Base-by-base conservation (phyloP, 2,113 vertebrate species). In the Heliornis fulica region DNA sequence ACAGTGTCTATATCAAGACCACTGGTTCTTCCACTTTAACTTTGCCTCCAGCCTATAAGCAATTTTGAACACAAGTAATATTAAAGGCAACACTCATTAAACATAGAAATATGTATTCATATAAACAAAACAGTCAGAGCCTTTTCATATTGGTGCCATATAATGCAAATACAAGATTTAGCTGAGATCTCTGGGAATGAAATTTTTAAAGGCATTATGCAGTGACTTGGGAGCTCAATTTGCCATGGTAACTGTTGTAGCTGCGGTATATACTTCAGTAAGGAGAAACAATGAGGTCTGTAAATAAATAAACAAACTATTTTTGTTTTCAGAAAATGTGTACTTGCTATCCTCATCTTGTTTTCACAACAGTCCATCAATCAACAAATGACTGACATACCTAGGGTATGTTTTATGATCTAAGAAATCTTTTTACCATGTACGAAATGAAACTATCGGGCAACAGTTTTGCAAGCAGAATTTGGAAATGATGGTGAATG, bases 211-310 rank as follows among this genome's bases (percentile, higher is more conserved):
- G 61, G 65, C 13, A 13, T 93, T 96, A 89, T 53, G 56, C 76
- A 93, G 81, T 13, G 22, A 83, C 41, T 53, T 53, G 63, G 80
- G 64, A 87, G 72, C 90, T 83, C 83, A 93, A 57, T 97, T 96
- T 96, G 81, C 96, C 96, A 96, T 96, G 94, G 95, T 89, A 96
- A 96, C 92, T 90, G 75, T 64, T 86, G 76, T 32, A 93, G 93
- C 83, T 93, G 54, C 84, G 53, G 83, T 80, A n/a, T 50, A 68
- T 76, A 81, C 45, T 48, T 71, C 76, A 76, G 56, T 32, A 53
- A 83, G 40, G 74, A 83, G 38, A 80, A 88, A 63, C 16, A 45
- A n/a, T 1, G 6, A 66, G 40, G 48, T 22, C 61, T 36, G 54
- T 40, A 96, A 93, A 94, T 91, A 87, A 54, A 90, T 59, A 93